Conservation (phyloP, 2,797 vertebrate genomes). For the Dallia pectoralis region DNA sequence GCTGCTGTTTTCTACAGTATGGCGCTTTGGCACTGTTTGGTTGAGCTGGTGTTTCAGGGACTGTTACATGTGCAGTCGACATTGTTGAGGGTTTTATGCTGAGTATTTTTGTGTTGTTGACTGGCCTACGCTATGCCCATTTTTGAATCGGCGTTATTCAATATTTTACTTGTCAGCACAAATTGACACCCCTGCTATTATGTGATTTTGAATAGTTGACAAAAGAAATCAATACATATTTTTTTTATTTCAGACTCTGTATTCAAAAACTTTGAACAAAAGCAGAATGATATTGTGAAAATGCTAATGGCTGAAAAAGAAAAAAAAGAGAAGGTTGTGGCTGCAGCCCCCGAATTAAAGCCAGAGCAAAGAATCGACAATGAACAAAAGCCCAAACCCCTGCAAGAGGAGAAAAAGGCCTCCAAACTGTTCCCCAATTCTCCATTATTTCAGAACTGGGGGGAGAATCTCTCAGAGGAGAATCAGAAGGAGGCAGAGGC, state of each 20-base stretch:
- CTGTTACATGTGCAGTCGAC: too few species aligned
- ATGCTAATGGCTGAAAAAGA: constrained; percentile 33
- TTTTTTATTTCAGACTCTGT: constrained; percentile 27
- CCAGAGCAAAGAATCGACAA: background rate
- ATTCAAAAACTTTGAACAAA: constrained; percentile 35
- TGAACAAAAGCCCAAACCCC: background rate
- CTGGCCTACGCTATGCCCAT: too few species aligned
- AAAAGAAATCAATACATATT: background rate
- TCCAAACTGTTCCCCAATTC: constrained; percentile 53
- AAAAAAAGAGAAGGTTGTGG: constrained; percentile 6
- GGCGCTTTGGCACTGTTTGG: too few species aligned
- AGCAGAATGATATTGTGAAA: constrained; percentile 52
- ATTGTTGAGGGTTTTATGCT: too few species aligned
- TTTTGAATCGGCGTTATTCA: too few species aligned
- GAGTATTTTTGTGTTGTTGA: too few species aligned
- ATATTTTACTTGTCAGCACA: too few species aligned
- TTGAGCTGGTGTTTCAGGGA: too few species aligned
- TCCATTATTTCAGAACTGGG: constrained; percentile 68
- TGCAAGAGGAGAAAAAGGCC: too few species aligned
- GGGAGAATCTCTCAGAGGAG: constrained; percentile 80
- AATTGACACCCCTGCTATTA: too few species aligned
- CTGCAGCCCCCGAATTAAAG: background rate
- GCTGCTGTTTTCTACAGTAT: too few species aligned
- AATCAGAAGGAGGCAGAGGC: constrained; percentile 79
- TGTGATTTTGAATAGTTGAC: background rate